Conservation (phyloP, 2,113 vertebrate genomes). For the Hucho hucho region DNA sequence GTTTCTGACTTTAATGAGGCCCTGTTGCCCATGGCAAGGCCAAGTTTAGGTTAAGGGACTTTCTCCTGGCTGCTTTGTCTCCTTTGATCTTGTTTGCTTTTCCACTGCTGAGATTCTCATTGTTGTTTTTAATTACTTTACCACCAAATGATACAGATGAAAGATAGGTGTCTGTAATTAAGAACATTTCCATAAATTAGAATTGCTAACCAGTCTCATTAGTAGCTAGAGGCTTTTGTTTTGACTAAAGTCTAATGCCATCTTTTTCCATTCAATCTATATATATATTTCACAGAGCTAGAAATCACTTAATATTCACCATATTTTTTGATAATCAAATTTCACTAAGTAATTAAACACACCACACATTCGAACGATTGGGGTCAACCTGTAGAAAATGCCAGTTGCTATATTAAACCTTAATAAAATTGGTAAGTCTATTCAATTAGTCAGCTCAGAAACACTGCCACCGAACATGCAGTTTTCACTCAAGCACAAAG, state of each 20-base stretch:
- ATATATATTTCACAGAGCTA: slow-evolving; percentile 59
- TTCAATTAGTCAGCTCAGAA: slow-evolving; percentile 69
- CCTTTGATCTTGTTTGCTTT: slow-evolving; percentile 92
- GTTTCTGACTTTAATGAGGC: slow-evolving; percentile 94
- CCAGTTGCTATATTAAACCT: slow-evolving; percentile 53
- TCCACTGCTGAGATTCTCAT: slow-evolving; percentile 85
- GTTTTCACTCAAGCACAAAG: slow-evolving; percentile 61
- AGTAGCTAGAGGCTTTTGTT: slow-evolving; percentile 89
- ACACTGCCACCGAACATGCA: slow-evolving; percentile 43
- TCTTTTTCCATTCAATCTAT: slow-evolving; percentile 76
- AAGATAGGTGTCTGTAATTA: slow-evolving; percentile 98
- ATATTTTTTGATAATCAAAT: slow-evolving; percentile 76
- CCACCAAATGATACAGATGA: slow-evolving; percentile 95
- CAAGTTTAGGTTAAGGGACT: slow-evolving; percentile 84
- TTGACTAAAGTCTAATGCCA: slow-evolving; percentile 82
- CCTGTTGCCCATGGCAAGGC: slow-evolving; percentile 86
- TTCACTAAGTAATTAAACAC: slow-evolving; percentile 71
- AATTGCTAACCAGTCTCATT: slow-evolving; percentile 98
- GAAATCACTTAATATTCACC: slow-evolving; percentile 72
- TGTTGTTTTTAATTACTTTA: slow-evolving; percentile 99
- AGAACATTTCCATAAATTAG: slow-evolving; percentile 99
- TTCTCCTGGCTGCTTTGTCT: slow-evolving; percentile 82
- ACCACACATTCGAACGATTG: slow-evolving; percentile 64
- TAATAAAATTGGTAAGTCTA: slow-evolving; percentile 47
- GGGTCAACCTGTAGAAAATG: slow-evolving; percentile 69